phyloP scores from a whole-genome alignment of 2,888 invertebrate species.

The Ernsta delagoae region DNA sequence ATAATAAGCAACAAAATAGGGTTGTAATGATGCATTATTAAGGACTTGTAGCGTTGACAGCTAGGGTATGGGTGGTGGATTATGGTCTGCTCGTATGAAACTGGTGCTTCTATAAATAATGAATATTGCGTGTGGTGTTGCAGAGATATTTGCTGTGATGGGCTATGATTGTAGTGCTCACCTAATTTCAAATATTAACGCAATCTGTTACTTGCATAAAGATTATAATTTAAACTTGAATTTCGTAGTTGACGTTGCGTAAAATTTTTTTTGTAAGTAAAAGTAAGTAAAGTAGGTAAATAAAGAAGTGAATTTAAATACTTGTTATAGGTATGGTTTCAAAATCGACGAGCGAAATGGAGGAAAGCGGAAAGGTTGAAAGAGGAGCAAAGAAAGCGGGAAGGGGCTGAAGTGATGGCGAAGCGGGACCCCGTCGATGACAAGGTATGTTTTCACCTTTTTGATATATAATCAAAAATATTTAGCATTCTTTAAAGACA shows the following conservation, averaged over 20 bases:
- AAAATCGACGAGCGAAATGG: conserved; percentile 97
- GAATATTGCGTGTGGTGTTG: conserved; percentile 15
- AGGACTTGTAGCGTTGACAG: conserved; percentile 70
- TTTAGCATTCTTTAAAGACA: too few species aligned
- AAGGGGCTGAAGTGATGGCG: conserved; percentile 88
- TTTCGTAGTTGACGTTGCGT: too few species aligned
- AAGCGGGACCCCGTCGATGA: conserved; percentile 86
- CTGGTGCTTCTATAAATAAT: conserved; percentile 36
- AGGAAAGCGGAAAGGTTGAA: conserved; percentile 95
- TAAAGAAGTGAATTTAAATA: too few species aligned
- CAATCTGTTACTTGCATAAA: conserved; percentile 1
- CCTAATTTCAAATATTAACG: conserved; percentile 14
- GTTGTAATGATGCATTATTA: conserved; percentile 75
- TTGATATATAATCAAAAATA: too few species aligned
- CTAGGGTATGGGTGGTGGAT: conserved; percentile 54
- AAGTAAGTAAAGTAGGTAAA: too few species aligned
- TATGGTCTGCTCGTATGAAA: conserved; percentile 42
- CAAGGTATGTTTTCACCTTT: conserved; percentile 68
- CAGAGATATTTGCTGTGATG: conserved; percentile 11
- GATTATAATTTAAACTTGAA: not conserved
- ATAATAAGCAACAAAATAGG: conserved; percentile 66
- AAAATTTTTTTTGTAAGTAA: too few species aligned
- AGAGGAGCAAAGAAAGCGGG: conserved; percentile 94
- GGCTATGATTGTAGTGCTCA: not conserved
- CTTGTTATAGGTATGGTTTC: conserved; percentile 91